Evolutionary conservation across 1,140 invertebrate species (phyloP).

Genomic region (honey bee (Apis mellifera)): DNA sequence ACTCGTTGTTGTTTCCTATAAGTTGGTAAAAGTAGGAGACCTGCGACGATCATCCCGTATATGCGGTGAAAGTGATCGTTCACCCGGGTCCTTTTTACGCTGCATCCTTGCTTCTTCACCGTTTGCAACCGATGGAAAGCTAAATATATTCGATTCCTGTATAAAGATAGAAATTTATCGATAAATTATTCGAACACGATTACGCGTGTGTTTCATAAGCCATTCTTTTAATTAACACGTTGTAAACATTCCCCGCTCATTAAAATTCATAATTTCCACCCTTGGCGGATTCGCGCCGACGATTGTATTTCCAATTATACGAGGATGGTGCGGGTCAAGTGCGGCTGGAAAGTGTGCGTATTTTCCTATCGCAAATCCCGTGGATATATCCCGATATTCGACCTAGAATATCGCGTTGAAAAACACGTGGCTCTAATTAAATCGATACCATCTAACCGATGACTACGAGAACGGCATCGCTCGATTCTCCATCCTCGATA

Average conservation of each 20-base stretch:
- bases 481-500: background rate
- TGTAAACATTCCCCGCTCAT: background rate
- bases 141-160: background rate
- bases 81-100: background rate
- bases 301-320: constrained; percentile 3
- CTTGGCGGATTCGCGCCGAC: background rate
- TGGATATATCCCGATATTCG: background rate
- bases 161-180: background rate
- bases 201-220: background rate
- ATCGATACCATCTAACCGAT: background rate
- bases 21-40: constrained; percentile 16
- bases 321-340: background rate
- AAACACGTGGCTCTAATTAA: background rate
- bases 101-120: background rate
- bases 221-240: background rate
- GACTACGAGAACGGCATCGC: background rate
- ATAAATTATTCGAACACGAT: background rate
- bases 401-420: background rate
- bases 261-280: constrained; percentile 6
- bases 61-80: constrained; percentile 29
- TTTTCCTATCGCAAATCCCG: no score
- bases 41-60: constrained; percentile 5
- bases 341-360: no score
- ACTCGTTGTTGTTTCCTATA: background rate
- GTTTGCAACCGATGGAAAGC: background rate